A percentile compares a stretch with the other conserved stretches of the same genome.
phyloP scores from a whole-genome alignment of 2,113 vertebrate species.

The Channa argus region DNA sequence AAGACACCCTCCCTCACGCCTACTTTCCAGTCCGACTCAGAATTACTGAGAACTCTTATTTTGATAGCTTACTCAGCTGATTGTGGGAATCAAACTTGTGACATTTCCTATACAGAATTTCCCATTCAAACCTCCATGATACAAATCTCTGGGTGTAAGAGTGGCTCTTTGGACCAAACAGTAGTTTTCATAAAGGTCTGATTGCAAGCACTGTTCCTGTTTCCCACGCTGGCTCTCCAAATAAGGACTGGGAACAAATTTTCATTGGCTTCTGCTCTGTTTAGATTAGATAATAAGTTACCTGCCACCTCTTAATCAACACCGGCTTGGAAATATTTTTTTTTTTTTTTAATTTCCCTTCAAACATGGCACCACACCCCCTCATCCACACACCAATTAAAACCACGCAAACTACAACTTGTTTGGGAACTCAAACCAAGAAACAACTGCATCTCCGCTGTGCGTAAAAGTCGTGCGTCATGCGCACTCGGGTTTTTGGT shows the following conservation, averaged over 20 bases:
- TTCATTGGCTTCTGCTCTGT: constrained; percentile 50
- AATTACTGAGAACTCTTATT: not conserved
- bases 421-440: constrained; percentile 41
- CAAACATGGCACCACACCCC: not conserved
- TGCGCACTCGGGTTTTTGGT: constrained; percentile 5
- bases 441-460: constrained; percentile 26
- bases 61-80: constrained; percentile 49
- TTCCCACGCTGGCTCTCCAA: constrained; percentile 58
- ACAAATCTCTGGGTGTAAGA: constrained; percentile 20
- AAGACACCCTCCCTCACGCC: no score
- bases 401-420: constrained; percentile 35
- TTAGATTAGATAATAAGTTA: constrained; percentile 65
- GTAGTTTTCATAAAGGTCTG: constrained; percentile 13
- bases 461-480: constrained; percentile 50
- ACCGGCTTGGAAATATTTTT: constrained; percentile 4
- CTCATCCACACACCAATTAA: constrained; percentile 2
- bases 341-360: not conserved
- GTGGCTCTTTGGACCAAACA: not conserved
- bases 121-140: constrained; percentile 20
- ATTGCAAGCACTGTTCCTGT: constrained; percentile 29
- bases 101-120: constrained; percentile 10
- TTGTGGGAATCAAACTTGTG: constrained; percentile 51
- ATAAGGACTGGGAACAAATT: constrained; percentile 3
- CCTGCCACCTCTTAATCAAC: constrained; percentile 61
- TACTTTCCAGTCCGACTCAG: not conserved